Percentiles rank a stretch among this genome's conserved stretches.
Conservation (phyloP, 2,113 vertebrate species). For the Zosterops lateralis region DNA sequence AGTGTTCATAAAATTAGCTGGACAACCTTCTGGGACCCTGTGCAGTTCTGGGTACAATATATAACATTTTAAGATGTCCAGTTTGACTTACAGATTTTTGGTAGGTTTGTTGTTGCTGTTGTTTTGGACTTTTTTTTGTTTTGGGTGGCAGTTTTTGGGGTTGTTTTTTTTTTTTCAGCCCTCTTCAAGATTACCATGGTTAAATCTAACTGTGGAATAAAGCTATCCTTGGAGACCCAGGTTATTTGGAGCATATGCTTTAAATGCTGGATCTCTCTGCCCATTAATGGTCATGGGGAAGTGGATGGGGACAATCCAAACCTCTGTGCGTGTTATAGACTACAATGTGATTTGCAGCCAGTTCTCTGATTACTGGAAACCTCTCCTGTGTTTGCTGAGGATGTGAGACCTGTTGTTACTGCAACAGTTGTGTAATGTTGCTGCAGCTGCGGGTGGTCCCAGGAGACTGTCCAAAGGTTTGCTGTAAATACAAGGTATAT, state of each 20-base stretch:
- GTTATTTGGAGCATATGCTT: not conserved
- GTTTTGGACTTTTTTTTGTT: not conserved
- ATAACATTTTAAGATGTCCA: not conserved
- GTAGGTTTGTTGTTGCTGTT: not conserved
- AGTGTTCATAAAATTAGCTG: not conserved
- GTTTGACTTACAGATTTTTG: not conserved
- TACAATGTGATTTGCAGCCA: not conserved
- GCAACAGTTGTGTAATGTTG: not conserved
- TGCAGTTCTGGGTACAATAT: not conserved
- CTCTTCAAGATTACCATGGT: not conserved
- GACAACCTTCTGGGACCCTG: not conserved
- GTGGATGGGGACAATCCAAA: not conserved
- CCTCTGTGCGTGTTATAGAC: not conserved
- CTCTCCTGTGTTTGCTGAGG: not conserved
- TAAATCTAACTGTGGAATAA: not conserved
- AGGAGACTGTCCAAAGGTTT: rapidly evolving
- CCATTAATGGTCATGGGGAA: not conserved
- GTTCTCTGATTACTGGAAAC: not conserved
- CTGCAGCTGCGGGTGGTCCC: not conserved
- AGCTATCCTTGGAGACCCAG: not conserved
- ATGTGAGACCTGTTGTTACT: not conserved
- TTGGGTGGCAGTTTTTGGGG: not conserved
- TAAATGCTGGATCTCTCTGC: not conserved
- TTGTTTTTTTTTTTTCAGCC: not conserved
- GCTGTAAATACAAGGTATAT: not conserved